A percentile compares a stretch with the other conserved stretches of the same genome.
Evolutionary conservation across 2,113 vertebrate genomes (phyloP).

Genomic region (Oryctolagus cuniculus): mOryCun1.1 NC_091434.1:181917501-181918000

Average conservation of each 20-base stretch:
- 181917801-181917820: conserved; percentile 95
- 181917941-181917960: background rate
- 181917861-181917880: conserved; percentile 92
- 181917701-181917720: rapidly evolving
- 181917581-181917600: background rate
- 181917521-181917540: background rate
- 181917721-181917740: background rate
- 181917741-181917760: rapidly evolving
- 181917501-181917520: background rate
- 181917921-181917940: background rate
- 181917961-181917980: background rate
- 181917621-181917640: background rate
- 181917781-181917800: background rate
- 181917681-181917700: background rate
- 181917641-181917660: background rate
- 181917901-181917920: background rate
- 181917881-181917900: conserved; percentile 98
- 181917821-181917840: conserved; percentile 85
- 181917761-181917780: too few species aligned
- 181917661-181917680: background rate
- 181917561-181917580: background rate
- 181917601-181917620: background rate
- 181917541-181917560: background rate
- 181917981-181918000: too few species aligned
- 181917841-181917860: conserved; percentile 86